These are phyloP conservation scores for Drosophila bocqueti DNA, from an alignment of 1,140 invertebrate genomes.

Conservation along the genomic window DNA sequence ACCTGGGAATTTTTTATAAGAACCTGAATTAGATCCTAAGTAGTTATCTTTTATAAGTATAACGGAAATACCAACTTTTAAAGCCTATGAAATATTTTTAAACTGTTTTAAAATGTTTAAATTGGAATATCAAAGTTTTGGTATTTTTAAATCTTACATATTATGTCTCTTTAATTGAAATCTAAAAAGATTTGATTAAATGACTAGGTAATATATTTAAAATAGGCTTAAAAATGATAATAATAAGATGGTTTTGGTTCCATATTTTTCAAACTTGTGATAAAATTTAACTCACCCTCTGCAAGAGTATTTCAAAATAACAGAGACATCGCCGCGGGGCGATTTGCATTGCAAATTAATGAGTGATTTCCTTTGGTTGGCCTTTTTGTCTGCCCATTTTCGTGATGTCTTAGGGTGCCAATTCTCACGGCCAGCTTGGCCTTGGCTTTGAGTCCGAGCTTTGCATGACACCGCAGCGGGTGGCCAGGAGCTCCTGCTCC, in stretches of 20 bases:
- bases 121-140: too few species aligned
- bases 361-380: constrained; percentile 68
- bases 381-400: constrained; percentile 26
- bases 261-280: background rate
- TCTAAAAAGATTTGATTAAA: background rate
- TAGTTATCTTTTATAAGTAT: background rate
- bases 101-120: background rate
- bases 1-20: background rate
- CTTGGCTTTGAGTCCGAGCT: constrained; percentile 89
- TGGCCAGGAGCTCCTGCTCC: constrained; percentile 86
- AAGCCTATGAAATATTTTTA: too few species aligned
- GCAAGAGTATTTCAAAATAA: background rate
- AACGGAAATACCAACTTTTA: background rate
- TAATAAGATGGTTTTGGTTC: background rate
- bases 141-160: too few species aligned
- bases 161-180: too few species aligned
- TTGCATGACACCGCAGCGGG: constrained; percentile 87
- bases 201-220: background rate
- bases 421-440: constrained; percentile 93
- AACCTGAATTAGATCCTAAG: background rate
- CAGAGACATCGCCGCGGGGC: constrained; percentile 31
- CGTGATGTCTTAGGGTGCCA: constrained; percentile 89
- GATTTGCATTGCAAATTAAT: constrained; percentile 82
- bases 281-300: background rate
- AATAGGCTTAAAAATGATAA: background rate